Base-by-base conservation (phyloP, 2,888 invertebrate genomes). In the Meta bourneti region DNA sequence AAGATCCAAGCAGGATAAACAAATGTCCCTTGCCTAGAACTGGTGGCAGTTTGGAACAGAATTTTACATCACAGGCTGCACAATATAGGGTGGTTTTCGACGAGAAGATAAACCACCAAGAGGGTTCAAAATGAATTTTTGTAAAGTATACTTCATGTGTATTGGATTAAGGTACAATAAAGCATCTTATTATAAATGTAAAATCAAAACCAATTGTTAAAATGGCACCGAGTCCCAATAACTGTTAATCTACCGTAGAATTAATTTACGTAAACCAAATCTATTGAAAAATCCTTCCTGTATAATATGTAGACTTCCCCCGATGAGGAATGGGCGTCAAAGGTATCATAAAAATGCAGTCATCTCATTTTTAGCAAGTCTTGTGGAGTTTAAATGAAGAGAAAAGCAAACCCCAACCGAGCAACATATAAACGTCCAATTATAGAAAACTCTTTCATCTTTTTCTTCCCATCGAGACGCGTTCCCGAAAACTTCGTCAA, bases 391-490 rank as follows among this genome's bases (percentile, higher is more conserved):
- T 52, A 84, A 84, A 74, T 79, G 54, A 79, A 71, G 20, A 20
- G 71, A 79, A 79, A 70, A 79, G 51, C 77, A 79, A 70, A 54
- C 71, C 34, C 71, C 48, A 70, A 11, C 49, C 69, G 20, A 69
- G 70, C 51, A 87, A 77, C 79, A 79, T 87, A 72, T 87, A 79
- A 87, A 78, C 52, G 86, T 87, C 86, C 86, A 79, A 87, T 87
- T 87, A 87, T 79, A 51, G 86, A 71, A 78, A 87, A 79, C 52
- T 52, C 86, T 72, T 79, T 87, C 16, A 61, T 51, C 34, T 71
- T 69, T 71, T 82, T 82, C 82, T 71, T 34, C 34, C 51, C n/a
- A 11, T 5, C 34, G 19, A 51, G 51, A 71, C n/a, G 71, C 16
- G 82, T 71, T 71, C 61, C 13, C 8, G 51, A 19, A 20, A 82